Percentiles rank a stretch among this genome's conserved stretches.
Evolutionary conservation across 1,140 invertebrate genomes (phyloP).

Genomic region (Vanessa atalanta): DNA sequence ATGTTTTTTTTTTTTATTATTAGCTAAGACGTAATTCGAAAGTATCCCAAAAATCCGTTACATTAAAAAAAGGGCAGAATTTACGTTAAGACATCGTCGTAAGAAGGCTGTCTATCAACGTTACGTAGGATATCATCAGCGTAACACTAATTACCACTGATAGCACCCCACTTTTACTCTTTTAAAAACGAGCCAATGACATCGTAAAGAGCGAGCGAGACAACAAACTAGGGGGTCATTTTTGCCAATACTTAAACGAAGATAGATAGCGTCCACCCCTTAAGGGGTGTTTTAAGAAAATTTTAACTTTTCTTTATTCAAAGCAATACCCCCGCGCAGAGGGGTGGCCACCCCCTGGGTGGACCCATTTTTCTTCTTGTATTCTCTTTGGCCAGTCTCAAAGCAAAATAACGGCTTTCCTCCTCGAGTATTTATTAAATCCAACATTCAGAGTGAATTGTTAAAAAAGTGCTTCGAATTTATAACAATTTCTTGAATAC

Average conservation of each 20-base stretch:
- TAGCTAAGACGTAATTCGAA: too few species aligned
- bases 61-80: too few species aligned
- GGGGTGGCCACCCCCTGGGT: constrained; percentile 48
- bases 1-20: too few species aligned
- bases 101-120: not conserved
- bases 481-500: constrained; percentile 45
- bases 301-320: constrained; percentile 79
- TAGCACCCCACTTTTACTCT: constrained; percentile 34
- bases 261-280: constrained; percentile 63
- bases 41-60: too few species aligned
- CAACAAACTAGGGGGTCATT: constrained; percentile 56
- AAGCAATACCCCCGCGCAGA: constrained; percentile 48
- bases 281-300: constrained; percentile 73
- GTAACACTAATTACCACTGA: constrained; percentile 26
- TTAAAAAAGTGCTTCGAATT: constrained; percentile 63
- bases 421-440: constrained; percentile 74
- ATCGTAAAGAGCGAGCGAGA: constrained; percentile 54
- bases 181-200: constrained; percentile 63
- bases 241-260: constrained; percentile 77
- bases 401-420: constrained; percentile 67
- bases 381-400: constrained; percentile 73
- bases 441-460: constrained; percentile 69
- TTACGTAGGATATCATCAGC: constrained; percentile 22
- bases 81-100: not conserved
- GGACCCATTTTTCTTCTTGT: constrained; percentile 70